Evolutionary conservation across 2,113 vertebrate genomes (phyloP).

Genomic region (Apus apus): DNA sequence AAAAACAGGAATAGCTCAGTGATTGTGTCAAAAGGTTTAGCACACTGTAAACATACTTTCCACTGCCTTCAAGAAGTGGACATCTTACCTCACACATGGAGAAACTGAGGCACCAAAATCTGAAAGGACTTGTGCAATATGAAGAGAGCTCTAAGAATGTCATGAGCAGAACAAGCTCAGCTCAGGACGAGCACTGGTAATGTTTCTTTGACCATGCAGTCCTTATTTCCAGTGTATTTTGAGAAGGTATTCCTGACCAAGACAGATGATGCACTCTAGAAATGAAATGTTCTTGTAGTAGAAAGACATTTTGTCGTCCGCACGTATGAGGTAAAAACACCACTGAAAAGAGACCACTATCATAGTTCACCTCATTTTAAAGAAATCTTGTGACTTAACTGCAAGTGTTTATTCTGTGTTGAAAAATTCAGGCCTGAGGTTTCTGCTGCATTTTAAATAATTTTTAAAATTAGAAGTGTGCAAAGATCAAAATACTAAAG

Average conservation of each 20-base stretch:
- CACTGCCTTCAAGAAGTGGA: background rate
- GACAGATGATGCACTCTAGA: background rate
- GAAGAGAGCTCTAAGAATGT: background rate
- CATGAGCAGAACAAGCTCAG: background rate
- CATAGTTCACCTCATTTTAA: background rate
- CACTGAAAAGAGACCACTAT: background rate
- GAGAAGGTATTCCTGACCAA: background rate
- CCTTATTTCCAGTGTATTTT: background rate
- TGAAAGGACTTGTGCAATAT: too few relatives aligned
- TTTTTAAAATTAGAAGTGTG: background rate
- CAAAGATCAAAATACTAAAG: background rate
- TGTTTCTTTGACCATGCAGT: background rate
- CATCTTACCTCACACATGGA: rapidly evolving
- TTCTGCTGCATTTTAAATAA: background rate
- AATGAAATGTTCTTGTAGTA: background rate
- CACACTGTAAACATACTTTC: background rate
- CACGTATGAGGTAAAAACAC: background rate
- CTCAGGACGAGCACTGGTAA: background rate
- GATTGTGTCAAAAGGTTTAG: background rate
- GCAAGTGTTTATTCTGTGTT: background rate
- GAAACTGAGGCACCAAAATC: background rate
- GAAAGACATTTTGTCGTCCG: background rate
- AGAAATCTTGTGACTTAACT: background rate
- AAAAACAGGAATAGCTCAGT: rapidly evolving
- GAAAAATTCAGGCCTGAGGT: background rate